Evolutionary conservation across 2,113 vertebrate species (phyloP), one percentile per base, ranked within the genome.

Genomic region (Argyrosomus japonicus): DNA sequence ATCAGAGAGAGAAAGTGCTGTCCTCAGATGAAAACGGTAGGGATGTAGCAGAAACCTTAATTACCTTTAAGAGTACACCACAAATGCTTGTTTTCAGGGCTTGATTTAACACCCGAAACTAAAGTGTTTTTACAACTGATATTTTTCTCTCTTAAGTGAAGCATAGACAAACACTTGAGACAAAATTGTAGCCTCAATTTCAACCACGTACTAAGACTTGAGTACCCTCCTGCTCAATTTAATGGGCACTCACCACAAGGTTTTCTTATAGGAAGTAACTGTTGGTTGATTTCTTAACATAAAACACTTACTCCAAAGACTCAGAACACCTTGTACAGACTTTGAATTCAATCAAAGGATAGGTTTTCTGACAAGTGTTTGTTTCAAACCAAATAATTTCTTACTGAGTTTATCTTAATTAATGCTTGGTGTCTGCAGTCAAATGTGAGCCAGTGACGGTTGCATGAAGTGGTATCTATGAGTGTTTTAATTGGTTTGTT

Each of bases 391-490:
- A 48, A 67, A 75, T 72, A 62, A 81, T 77, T 79, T 73, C 79
- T 75, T 54, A 29, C 75, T 50, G 36, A 67, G 76, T 68, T 88
- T 84, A 90, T 84, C 87, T 91, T 91, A 93, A 93, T 93, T 93
- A 87, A 91, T 83, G 88, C 75, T 86, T 76, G 71, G 83, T 72
- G 88, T 88, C 87, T 90, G 80, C 64, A 92, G 86, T 89, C 72
- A 89, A 86, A 90, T 88, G 71, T 77, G 74, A 86, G 67, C 75
- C 62, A 13, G 74, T 84, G 83, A 80, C 79, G 82, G 84, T 89
- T 83, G 86, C 84, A 86, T 83, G 51, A 81, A 78, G 68, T 61
- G 75, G 64, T 84, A 68, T 70, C 69, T 62, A 43, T 84, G 68
- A 87, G 45, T 64, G 77, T 53, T 77, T 88, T 83, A 78, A 88